Base-by-base conservation (phyloP, 2,888 invertebrate genomes). In the Linyphia triangularis region DNA sequence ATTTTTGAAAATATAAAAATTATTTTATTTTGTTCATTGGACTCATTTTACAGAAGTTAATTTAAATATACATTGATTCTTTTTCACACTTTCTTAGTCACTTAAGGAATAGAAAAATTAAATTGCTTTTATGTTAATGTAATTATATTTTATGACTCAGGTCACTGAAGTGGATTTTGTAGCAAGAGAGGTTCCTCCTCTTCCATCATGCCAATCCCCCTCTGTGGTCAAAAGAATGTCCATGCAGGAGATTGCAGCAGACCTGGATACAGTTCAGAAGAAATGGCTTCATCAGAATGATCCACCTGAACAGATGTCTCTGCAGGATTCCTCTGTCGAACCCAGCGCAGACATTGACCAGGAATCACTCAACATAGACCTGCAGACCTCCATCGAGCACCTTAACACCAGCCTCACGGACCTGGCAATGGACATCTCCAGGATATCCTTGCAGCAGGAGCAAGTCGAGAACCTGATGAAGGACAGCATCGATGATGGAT, bases 401-500 rank as follows among this genome's bases (percentile, higher is more conserved):
- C 91, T 98, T 96, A 98, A 98, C 94, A 95, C 95, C 94, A 98
- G 96, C 94, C 95, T 98, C 92, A 96, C 96, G 92, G 98, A 98
- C 94, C 96, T 98, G 92, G 97, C 98, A 94, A 96, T 96, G 91
- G 98, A 98, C 93, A 97, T 98, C 92, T 96, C 97, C 93, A 95
- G 97, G 91, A 94, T 98, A 91, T 96, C 97, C 89, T 95, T 95
- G 90, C 97, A 97, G 92, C 96, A 96, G 92, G 95, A 95, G 93
- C 96, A 85, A 26, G 83, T 89, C 10, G 79, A 89, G 57, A 89
- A 65, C 24, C 70, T 89, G 6, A 89, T 89, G 89, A 82, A 89
- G 28, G 84, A 89, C 69, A 83, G 84, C n/a, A 84, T 89, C 24
- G 84, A 89, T 43, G 89, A 89, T 19, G 37, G 81, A 9, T 89